phyloP scores from a whole-genome alignment of 1,140 invertebrate species.

The Micrasema minimum region DNA sequence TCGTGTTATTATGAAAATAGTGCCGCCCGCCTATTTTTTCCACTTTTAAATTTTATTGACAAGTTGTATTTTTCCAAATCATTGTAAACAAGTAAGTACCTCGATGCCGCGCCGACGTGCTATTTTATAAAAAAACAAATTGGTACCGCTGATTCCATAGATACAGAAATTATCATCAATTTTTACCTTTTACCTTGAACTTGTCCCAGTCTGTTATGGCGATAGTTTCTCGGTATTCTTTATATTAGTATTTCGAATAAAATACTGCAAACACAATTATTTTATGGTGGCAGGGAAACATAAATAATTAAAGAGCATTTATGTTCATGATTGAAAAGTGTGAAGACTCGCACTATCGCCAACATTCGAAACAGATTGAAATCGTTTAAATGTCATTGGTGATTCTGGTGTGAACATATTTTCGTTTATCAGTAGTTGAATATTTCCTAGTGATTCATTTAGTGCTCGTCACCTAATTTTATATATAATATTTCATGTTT shows the following conservation, averaged over 20 bases:
- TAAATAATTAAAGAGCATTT: conserved; percentile 10
- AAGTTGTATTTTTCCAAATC: too few species aligned
- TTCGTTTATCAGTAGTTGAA: conserved; percentile 41
- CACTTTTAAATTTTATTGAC: too few species aligned
- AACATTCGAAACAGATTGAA: conserved; percentile 24
- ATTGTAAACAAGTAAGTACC: too few species aligned
- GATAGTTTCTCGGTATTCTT: conserved; percentile 32
- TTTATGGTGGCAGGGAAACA: not conserved
- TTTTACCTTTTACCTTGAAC: conserved; percentile 38
- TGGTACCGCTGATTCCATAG: conserved; percentile 9
- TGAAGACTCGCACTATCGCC: conserved; percentile 10
- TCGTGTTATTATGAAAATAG: too few species aligned
- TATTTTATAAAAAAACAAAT: too few species aligned
- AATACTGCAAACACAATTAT: conserved; percentile 6
- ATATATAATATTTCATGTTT: conserved; percentile 1
- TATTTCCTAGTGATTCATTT: conserved; percentile 31
- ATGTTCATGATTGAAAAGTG: not conserved
- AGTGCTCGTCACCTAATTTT: conserved; percentile 18
- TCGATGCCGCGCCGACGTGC: too few species aligned
- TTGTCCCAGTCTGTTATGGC: conserved; percentile 26
- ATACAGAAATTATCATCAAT: not conserved
- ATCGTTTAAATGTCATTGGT: conserved; percentile 45
- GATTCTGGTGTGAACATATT: conserved; percentile 40
- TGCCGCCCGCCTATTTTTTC: too few species aligned
- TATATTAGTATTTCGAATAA: conserved; percentile 11